A percentile compares a stretch with the other conserved stretches of the same genome.
Evolutionary conservation across 2,797 vertebrate genomes (phyloP).

Genomic region (Malacoctenus gilli): DNA sequence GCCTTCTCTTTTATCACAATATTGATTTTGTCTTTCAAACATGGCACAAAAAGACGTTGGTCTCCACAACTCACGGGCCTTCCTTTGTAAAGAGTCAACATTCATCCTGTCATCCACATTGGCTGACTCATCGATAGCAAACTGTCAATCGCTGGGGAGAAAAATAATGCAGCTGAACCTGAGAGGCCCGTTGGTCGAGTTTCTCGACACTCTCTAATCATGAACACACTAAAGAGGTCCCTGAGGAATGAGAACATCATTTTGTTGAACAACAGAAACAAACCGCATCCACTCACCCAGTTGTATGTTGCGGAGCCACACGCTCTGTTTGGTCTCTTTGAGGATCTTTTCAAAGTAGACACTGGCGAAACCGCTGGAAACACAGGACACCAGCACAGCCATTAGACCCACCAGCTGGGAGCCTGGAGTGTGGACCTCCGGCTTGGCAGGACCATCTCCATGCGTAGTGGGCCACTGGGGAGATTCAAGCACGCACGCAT

Average conservation of each 20-base stretch:
- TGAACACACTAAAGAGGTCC: no score
- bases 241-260: no score
- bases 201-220: background rate
- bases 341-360: constrained; percentile 99
- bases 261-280: no score
- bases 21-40: no score
- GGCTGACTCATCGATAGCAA: no score
- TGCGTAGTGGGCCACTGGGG: constrained; percentile 88
- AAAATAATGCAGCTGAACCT: background rate
- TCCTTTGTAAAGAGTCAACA: no score
- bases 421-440: constrained; percentile 82
- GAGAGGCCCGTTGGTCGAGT: constrained; percentile 17
- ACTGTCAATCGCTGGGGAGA: no score
- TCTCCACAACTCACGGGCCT: no score
- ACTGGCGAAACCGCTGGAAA: constrained; percentile 96
- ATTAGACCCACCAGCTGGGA: constrained; percentile 90
- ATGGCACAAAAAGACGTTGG: no score
- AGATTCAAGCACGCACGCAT: background rate
- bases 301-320: constrained; percentile 98
- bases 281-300: constrained; percentile 84
- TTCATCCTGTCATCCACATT: no score
- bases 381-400: constrained; percentile 92
- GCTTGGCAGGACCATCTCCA: constrained; percentile 56
- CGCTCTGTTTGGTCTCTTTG: constrained; percentile 95
- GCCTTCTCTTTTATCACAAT: no score